Evolutionary conservation across 2,797 vertebrate genomes (phyloP).

Genomic region (Siniperca obscura): DNA sequence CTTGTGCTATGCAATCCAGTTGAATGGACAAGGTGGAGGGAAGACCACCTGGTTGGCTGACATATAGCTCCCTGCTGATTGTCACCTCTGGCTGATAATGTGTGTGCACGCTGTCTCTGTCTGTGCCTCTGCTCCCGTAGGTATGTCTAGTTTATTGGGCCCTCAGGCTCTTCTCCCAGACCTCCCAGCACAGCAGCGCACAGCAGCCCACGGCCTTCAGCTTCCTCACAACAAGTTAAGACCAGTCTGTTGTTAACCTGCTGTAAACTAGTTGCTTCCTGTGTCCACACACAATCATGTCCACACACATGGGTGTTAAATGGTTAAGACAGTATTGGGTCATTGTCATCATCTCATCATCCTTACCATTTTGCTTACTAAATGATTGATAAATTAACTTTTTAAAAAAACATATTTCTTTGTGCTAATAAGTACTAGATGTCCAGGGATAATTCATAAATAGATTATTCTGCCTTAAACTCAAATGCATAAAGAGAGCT

Average conservation of each 20-base stretch:
- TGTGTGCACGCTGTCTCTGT: constrained; percentile 43
- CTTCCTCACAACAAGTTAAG: constrained; percentile 64
- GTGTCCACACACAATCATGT: constrained; percentile 20
- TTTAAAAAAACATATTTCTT: neutral
- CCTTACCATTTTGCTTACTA: neutral
- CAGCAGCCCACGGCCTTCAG: constrained; percentile 26
- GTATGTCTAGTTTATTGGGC: constrained; percentile 66
- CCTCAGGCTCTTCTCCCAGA: constrained; percentile 66
- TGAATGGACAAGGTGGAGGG: constrained; percentile 66
- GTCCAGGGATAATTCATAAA: neutral
- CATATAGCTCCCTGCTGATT: constrained; percentile 67
- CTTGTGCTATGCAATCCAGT: constrained; percentile 24
- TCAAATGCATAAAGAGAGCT: constrained; percentile 19
- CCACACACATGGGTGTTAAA: neutral
- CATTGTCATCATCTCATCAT: constrained; percentile 5
- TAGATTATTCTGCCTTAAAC: neutral
- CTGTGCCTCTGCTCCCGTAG: constrained; percentile 53
- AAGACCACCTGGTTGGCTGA: constrained; percentile 77
- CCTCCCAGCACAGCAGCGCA: constrained; percentile 67
- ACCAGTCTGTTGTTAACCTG: constrained; percentile 67
- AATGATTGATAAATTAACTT: neutral
- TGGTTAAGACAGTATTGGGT: neutral
- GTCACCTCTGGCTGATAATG: constrained; percentile 76
- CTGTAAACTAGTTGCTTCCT: constrained; percentile 62
- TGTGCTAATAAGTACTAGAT: neutral